Conservation (phyloP, 2,888 invertebrate genomes). For the Euspilapteryx auroguttella region DNA sequence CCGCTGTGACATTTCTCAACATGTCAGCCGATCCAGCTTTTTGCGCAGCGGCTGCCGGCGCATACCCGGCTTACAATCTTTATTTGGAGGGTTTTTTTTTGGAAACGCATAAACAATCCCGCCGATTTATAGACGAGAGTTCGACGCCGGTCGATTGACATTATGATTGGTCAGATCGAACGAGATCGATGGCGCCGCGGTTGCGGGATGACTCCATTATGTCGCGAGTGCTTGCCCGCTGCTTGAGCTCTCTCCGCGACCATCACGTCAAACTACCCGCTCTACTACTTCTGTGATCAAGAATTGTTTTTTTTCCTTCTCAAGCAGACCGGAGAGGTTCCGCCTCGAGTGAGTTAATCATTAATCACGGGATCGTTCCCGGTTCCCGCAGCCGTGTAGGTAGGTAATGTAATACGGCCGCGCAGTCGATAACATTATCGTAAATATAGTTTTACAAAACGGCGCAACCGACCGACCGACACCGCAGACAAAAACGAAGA, state of each 20-base stretch:
- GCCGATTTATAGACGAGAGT: constrained; percentile 34
- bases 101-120: constrained; percentile 19
- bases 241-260: no score
- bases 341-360: constrained; percentile 26
- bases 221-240: no score
- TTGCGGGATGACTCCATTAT: constrained; percentile 34
- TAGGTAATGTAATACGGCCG: constrained; percentile 40
- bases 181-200: constrained; percentile 17
- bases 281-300: no score
- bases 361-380: constrained; percentile 36
- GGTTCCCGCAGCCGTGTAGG: constrained; percentile 17
- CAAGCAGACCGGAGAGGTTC: constrained; percentile 18
- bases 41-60: constrained; percentile 35
- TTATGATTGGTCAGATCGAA: constrained; percentile 21
- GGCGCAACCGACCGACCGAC: constrained; percentile 26
- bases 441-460: constrained; percentile 53
- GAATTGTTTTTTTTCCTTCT: constrained; percentile 23
- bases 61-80: constrained; percentile 47
- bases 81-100: constrained; percentile 34
- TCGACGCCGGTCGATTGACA: constrained; percentile 18
- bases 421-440: constrained; percentile 42
- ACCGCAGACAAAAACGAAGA: constrained; percentile 24
- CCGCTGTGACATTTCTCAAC: constrained; percentile 39
- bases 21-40: constrained; percentile 41
- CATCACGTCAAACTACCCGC: no score